These are phyloP conservation scores for Luperina testacea DNA, from an alignment of 2,888 invertebrate genomes.

Conservation along the genomic window DNA sequence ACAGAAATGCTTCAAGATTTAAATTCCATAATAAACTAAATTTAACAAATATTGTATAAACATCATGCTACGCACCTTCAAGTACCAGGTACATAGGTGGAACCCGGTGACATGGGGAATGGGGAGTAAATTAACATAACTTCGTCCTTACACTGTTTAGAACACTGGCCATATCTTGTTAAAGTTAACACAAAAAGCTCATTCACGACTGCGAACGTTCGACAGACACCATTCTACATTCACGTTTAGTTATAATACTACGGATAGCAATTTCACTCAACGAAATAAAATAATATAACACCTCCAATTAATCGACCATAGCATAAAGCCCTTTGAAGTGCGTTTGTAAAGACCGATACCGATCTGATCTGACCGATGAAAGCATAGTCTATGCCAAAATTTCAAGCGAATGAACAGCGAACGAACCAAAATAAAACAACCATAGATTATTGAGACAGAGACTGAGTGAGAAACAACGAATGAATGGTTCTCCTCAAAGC, in stretches of 20 bases:
- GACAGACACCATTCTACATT: conserved; percentile 73
- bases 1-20: conserved; percentile 45
- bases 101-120: conserved; percentile 87
- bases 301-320: conserved; percentile 77
- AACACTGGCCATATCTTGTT: conserved; percentile 82
- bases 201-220: conserved; percentile 68
- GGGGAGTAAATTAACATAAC: conserved; percentile 86
- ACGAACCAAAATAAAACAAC: conserved; percentile 51
- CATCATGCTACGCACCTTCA: conserved; percentile 82
- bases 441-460: conserved; percentile 59
- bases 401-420: conserved; percentile 56
- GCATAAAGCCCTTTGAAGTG: conserved; percentile 70
- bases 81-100: conserved; percentile 86
- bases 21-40: conserved; percentile 15
- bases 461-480: conserved; percentile 31
- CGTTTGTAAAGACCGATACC: conserved; percentile 60
- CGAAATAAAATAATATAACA: conserved; percentile 75
- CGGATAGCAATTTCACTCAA: conserved; percentile 65
- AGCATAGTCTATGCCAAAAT: conserved; percentile 45
- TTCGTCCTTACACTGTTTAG: conserved; percentile 83
- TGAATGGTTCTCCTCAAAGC: conserved; percentile 26
- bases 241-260: conserved; percentile 79
- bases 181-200: conserved; percentile 69
- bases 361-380: conserved; percentile 52
- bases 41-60: conserved; percentile 59